Base-by-base conservation (phyloP, 2,797 vertebrate species). In the Aplochiton taeniatus region DNA sequence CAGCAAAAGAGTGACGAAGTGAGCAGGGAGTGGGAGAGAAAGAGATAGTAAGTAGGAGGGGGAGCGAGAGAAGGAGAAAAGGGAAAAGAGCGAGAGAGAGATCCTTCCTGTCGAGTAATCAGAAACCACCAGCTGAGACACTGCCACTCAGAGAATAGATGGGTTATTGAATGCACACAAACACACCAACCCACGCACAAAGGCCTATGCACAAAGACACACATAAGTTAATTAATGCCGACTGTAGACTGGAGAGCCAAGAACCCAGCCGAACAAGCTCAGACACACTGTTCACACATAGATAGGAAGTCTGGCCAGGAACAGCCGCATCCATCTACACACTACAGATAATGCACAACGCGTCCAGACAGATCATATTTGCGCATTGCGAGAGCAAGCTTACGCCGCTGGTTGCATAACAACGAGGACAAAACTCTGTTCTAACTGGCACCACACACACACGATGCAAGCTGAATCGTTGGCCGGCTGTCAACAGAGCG, bases 1-100 rank as follows among this genome's bases (percentile, higher is more conserved):
- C 31, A 31, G 31, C 31, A 31, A 53, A 18, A 53, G 8, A 53
- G 51, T 17, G 17, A 53, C n/a, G 11, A 4, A 53, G 17, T 4
- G 1, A 67, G 17, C 31, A 64, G 42, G 19, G 58, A 69, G 47
- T 50, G 14, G 17, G 42, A 79, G 70, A 78, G 65, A 56, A 60
- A 63, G 82, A 63, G 82, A 74, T 61, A 50, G 77, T 19, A 50
- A 72, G 58, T 55, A 55, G 76, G 68, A 69, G 60, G 70, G 52
- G 69, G 53, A 0, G 64, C 53, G 55, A 6, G 57, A 9, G 47
- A 58, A 16, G n/a, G 4, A 17, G 11, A 17, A 46, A 43, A 10
- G 17, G 11, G 8, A 18, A 17, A 10, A 81, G 67, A 78, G 64
- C 52, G 61, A 80, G 53, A 61, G 81, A 74, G 63, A 51, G 78